A percentile compares a stretch with the other conserved stretches of the same genome.
These are phyloP conservation scores for Drosophila arawakana DNA, from an alignment of 1,140 invertebrate species.

Conservation along the genomic window DNA sequence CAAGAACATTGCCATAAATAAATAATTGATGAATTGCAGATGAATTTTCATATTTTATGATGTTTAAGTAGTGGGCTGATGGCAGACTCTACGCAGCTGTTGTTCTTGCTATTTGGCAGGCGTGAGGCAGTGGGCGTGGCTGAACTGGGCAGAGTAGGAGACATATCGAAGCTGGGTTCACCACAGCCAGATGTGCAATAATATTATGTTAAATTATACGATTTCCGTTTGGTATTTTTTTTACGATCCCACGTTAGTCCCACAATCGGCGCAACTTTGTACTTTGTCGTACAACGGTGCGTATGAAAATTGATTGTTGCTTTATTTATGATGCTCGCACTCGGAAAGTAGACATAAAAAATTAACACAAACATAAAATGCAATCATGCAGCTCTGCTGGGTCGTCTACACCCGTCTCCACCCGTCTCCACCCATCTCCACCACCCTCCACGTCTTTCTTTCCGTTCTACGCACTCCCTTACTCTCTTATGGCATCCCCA, in stretches of 20 bases:
- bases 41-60: slow-evolving; percentile 83
- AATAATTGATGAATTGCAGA: slow-evolving; percentile 83
- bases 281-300: slow-evolving; percentile 72
- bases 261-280: slow-evolving; percentile 37
- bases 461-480: not conserved
- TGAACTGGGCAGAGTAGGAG: slow-evolving; percentile 3
- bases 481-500: not conserved
- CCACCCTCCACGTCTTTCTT: not conserved
- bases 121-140: not conserved
- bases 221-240: slow-evolving; percentile 70
- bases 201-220: slow-evolving; percentile 83
- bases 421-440: too few relatives aligned
- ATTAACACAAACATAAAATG: slow-evolving; percentile 81
- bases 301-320: slow-evolving; percentile 82
- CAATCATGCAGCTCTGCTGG: slow-evolving; percentile 72
- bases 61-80: slow-evolving; percentile 66
- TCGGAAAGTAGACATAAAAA: slow-evolving; percentile 79
- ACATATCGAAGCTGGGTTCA: not conserved
- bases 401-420: not conserved
- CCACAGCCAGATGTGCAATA: slow-evolving; percentile 70
- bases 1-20: slow-evolving; percentile 78
- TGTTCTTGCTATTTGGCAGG: not conserved
- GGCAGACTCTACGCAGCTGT: not conserved
- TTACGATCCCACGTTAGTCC: slow-evolving; percentile 58
- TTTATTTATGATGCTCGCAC: slow-evolving; percentile 71